Percentiles rank a stretch among this genome's conserved stretches.
These are phyloP conservation scores for Brachionus rubens DNA, from an alignment of 1,140 invertebrate species.

Conservation along the genomic window DNA sequence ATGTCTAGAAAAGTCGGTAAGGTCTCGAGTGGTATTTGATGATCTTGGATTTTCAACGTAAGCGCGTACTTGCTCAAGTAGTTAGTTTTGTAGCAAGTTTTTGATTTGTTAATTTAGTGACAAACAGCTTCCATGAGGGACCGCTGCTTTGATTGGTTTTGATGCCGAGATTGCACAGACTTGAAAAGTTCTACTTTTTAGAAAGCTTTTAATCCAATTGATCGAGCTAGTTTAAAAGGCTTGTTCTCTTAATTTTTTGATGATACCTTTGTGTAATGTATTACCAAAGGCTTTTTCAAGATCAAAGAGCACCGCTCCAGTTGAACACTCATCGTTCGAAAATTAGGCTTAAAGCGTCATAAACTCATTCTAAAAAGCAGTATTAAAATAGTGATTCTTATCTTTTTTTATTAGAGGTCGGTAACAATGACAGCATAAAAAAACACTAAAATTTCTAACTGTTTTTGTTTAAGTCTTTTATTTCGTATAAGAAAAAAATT, in stretches of 20 bases:
- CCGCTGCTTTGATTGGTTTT: background rate
- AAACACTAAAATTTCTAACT: too few species aligned
- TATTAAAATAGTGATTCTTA: too few species aligned
- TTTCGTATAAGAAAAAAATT: too few species aligned
- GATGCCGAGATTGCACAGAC: background rate
- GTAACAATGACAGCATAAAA: too few species aligned
- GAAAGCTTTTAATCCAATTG: conserved; percentile 18
- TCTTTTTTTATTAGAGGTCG: too few species aligned
- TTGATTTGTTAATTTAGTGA: background rate
- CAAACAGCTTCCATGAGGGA: conserved; percentile 15
- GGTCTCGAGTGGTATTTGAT: background rate
- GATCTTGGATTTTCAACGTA: background rate
- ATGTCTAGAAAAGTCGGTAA: background rate
- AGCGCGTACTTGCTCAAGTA: background rate
- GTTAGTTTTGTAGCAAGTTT: background rate
- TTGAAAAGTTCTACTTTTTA: background rate
- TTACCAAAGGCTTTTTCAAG: conserved; percentile 59
- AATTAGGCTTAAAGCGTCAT: too few species aligned
- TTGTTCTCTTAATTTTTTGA: conserved; percentile 51
- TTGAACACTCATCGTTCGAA: conserved; percentile 52
- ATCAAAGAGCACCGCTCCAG: conserved; percentile 55
- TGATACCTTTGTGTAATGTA: conserved; percentile 54
- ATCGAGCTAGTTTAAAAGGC: background rate
- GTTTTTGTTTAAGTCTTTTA: too few species aligned
- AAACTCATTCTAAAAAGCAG: too few species aligned